phyloP scores from a whole-genome alignment of 2,888 invertebrate species.

The Dryomyza anilis region DNA sequence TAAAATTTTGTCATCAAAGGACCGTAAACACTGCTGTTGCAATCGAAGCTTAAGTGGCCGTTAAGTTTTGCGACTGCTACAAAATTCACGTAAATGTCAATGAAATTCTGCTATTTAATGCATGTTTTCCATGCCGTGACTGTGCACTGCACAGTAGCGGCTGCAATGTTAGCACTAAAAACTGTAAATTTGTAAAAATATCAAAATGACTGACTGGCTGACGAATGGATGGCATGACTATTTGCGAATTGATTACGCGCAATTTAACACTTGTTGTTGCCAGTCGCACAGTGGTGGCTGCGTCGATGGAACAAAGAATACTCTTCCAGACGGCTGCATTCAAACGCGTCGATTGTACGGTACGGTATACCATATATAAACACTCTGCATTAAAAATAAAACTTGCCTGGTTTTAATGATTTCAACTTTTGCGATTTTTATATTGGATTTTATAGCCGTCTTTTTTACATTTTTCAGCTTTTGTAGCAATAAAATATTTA shows the following conservation, averaged over 20 bases:
- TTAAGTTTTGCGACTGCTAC: neutral
- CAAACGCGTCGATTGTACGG: slow-evolving; percentile 1
- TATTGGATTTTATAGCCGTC: too few species aligned
- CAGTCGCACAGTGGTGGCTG: neutral
- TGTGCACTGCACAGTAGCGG: neutral
- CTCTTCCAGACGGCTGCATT: neutral
- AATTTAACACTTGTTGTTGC: neutral
- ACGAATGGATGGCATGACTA: neutral
- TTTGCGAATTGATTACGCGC: slow-evolving; percentile 1
- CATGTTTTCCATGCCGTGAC: neutral
- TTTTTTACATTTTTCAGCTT: too few species aligned
- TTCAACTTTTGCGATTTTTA: too few species aligned
- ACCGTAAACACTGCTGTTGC: too few species aligned
- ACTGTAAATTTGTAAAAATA: neutral
- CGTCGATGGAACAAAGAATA: neutral
- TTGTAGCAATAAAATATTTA: slow-evolving; percentile 14
- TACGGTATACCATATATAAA: neutral
- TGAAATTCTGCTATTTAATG: neutral
- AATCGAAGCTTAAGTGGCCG: too few species aligned
- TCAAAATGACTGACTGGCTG: neutral
- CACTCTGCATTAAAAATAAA: too few species aligned
- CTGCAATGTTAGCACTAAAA: neutral
- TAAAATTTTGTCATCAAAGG: too few species aligned
- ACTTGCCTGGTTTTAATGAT: too few species aligned
- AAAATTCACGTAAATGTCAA: neutral